A percentile compares a stretch with the other conserved stretches of the same genome.
Conservation (phyloP, 2,113 vertebrate species). For the Symphodus melops region DNA sequence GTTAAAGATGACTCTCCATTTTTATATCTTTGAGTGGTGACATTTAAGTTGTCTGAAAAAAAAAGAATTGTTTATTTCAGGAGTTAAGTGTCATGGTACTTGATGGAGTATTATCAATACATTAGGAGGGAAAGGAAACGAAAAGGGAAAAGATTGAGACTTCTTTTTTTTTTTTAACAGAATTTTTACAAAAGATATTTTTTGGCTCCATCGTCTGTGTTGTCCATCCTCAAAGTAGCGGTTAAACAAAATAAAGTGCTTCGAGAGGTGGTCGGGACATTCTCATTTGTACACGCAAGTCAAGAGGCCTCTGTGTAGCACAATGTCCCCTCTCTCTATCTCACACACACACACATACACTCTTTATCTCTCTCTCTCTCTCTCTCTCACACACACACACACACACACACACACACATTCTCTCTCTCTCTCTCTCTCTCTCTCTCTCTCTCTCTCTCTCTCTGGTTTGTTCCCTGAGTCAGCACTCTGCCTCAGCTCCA, state of each 20-base stretch:
- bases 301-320: constrained; percentile 56
- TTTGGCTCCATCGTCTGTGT: constrained; percentile 30
- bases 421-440: neutral
- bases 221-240: constrained; percentile 32
- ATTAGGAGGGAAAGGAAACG: constrained; percentile 32
- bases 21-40: neutral
- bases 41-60: neutral
- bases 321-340: constrained; percentile 52
- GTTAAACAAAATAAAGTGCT: constrained; percentile 38
- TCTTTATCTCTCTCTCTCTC: too few species aligned
- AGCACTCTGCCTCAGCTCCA: constrained; percentile 79
- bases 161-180: constrained; percentile 63
- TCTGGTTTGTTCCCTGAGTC: constrained; percentile 79
- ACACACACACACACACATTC: constrained; percentile 8
- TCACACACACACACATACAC: constrained; percentile 10
- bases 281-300: constrained; percentile 53
- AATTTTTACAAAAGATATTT: constrained; percentile 31
- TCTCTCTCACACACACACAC: neutral
- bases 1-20: neutral
- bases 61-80: neutral
- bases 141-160: constrained; percentile 11
- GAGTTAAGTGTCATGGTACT: neutral
- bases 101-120: constrained; percentile 24
- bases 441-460: constrained; percentile 16
- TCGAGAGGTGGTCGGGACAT: constrained; percentile 38